Conservation (phyloP, 30 jellyfish, hydroid and myxozoan species). For the Pseudorhiza aurosa region DNA sequence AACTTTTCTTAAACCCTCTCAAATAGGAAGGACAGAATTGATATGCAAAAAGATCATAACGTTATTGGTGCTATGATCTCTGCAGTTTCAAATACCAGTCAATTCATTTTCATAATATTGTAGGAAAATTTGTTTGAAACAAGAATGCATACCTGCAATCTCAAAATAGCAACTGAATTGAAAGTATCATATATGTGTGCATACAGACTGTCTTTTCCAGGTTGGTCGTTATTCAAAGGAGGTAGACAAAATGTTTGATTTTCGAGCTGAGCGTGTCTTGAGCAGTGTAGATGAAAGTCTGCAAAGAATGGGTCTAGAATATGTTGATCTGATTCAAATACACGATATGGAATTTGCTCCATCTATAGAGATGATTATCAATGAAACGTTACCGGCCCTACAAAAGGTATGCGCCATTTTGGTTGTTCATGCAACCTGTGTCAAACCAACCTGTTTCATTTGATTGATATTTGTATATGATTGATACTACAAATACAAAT, state of each 20-base stretch:
- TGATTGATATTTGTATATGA: no score
- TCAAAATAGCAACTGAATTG: no score
- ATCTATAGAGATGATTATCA: slow-evolving; percentile 74
- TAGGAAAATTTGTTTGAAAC: no score
- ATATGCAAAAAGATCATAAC: no score
- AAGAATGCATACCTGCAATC: no score
- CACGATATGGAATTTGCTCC: slow-evolving; percentile 97
- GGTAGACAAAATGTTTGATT: slow-evolving; percentile 85
- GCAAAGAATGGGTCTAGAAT: slow-evolving; percentile 83
- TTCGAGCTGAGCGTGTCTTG: slow-evolving; percentile 81
- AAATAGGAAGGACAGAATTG: background rate
- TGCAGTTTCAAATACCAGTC: no score
- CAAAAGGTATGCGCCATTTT: slow-evolving; percentile 64
- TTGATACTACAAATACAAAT: no score
- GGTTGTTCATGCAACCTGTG: no score
- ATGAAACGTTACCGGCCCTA: slow-evolving; percentile 93
- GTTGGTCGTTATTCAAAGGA: slow-evolving; percentile 89
- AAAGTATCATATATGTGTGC: background rate
- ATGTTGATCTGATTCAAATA: slow-evolving; percentile 81
- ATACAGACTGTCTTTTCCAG: slow-evolving; percentile 1
- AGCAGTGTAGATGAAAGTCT: slow-evolving; percentile 87
- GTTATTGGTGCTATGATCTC: no score
- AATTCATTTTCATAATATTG: no score
- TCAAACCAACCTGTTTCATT: no score
- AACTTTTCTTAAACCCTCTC: no score